phyloP scores from a whole-genome alignment of 2,113 vertebrate genomes.

The Alethe diademata region DNA sequence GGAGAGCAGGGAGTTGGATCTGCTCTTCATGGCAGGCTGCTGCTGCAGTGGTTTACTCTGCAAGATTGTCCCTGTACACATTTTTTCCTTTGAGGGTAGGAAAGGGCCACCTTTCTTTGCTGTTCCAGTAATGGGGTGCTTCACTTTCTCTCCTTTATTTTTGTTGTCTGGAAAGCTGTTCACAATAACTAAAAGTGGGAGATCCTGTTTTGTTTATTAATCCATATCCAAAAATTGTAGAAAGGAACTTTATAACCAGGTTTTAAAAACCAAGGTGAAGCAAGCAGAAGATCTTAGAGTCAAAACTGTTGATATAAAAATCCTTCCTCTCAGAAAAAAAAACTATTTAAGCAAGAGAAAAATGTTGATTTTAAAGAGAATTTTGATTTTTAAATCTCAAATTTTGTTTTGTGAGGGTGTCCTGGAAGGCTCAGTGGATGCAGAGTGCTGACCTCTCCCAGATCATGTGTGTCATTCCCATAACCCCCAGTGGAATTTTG shows the following conservation, averaged over 20 bases:
- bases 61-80: not conserved
- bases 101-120: not conserved
- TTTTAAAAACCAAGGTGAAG: not conserved
- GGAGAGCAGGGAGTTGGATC: not conserved
- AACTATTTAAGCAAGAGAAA: not conserved
- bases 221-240: not conserved
- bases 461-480: not conserved
- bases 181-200: not conserved
- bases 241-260: not conserved
- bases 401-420: not conserved
- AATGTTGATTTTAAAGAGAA: not conserved
- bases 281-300: not conserved
- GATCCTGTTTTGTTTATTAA: not conserved
- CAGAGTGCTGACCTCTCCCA: not conserved
- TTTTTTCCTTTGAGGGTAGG: not conserved
- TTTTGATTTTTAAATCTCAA: not conserved
- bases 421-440: not conserved
- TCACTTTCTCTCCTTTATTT: fast-evolving
- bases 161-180: not conserved
- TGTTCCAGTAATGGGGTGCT: not conserved
- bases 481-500: not conserved
- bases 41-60: not conserved
- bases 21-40: not conserved
- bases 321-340: not conserved
- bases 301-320: not conserved